Base-by-base conservation (phyloP, 1,140 invertebrate species). In the Ericerus pela region DNA sequence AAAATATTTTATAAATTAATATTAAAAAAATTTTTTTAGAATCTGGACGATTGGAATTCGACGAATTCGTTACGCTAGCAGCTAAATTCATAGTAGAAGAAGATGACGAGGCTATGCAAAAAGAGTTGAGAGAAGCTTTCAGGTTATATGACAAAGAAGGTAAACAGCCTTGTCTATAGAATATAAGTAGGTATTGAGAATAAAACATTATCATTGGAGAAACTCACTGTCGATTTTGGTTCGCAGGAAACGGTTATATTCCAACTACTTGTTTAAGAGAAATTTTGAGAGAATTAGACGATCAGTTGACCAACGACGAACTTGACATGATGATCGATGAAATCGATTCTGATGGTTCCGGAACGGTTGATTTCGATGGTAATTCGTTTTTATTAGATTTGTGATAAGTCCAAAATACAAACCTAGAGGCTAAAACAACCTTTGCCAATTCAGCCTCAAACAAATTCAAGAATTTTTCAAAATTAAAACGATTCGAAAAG, bases 261-360 rank as follows among this genome's bases (percentile, higher is more conserved):
- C 88, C 90, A 64, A 94, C 92, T 27, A 83, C 85, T 28, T 89
- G 88, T 68, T 73, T 96, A 58, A 79, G 84, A 60, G 91, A 95
- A 73, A 95, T 96, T 66, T 74, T 96, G 12, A 77, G 85, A 41
- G 91, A 94, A 68, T 71, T 96, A 57, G 91, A 96, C 65, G 89
- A 94, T 66, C 89, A 92, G 69, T 74, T 96, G 41, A 93, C 89
- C 31, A 82, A 92, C 58, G 81, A 87, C 57, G 91, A 95, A 69
- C 75, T 96, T 60, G 88, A 95, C 65, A 86, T 89, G 67, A 93
- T 95, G 80, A 95, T 96, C 67, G 88, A 91, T 65, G 92, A 96
- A 77, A 95, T 95, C 66, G 92, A 95, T 71, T 88, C 88, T 55
- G 91, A 95, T 70, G 89, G 89, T 61, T 93, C 88, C 55, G 84